Evolutionary conservation across 2,113 vertebrate genomes (phyloP).

Genomic region (Eurypyga helias): DNA sequence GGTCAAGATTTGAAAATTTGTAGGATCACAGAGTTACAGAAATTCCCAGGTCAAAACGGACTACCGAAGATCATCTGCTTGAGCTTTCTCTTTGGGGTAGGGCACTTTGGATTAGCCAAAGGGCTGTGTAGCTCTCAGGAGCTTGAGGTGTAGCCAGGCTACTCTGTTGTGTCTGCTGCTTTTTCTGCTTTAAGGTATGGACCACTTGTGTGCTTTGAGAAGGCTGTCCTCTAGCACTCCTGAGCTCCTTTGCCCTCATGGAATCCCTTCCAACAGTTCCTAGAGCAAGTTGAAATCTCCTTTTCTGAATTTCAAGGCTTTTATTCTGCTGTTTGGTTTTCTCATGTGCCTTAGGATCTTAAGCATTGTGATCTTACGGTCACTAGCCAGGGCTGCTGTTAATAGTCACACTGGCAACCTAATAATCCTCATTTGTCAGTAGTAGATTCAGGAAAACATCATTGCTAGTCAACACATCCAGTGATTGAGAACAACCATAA

Average conservation of each 20-base stretch:
- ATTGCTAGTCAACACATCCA: not conserved
- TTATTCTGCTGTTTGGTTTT: not conserved
- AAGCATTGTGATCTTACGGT: not conserved
- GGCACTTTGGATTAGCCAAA: not conserved
- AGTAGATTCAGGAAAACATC: not conserved
- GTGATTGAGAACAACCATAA: accelerated
- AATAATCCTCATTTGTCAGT: not conserved
- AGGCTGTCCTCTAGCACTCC: not conserved
- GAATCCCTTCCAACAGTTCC: not conserved
- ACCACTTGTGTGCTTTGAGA: not conserved
- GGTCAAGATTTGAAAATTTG: not conserved
- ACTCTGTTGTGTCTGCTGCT: not conserved
- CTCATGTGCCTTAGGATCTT: not conserved
- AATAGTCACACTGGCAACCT: not conserved
- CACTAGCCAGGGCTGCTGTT: not conserved
- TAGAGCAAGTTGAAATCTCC: not conserved
- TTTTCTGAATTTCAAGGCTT: not conserved
- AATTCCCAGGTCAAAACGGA: not conserved
- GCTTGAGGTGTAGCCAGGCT: not conserved
- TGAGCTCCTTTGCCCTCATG: not conserved
- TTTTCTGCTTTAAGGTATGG: not conserved
- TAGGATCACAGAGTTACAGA: not conserved
- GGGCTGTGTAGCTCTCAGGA: not conserved
- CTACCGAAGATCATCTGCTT: not conserved
- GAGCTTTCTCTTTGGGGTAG: not conserved